These are phyloP conservation scores for Enteromius viviparus DNA, from an alignment of 2,797 vertebrate genomes.

Conservation along the genomic window DNA sequence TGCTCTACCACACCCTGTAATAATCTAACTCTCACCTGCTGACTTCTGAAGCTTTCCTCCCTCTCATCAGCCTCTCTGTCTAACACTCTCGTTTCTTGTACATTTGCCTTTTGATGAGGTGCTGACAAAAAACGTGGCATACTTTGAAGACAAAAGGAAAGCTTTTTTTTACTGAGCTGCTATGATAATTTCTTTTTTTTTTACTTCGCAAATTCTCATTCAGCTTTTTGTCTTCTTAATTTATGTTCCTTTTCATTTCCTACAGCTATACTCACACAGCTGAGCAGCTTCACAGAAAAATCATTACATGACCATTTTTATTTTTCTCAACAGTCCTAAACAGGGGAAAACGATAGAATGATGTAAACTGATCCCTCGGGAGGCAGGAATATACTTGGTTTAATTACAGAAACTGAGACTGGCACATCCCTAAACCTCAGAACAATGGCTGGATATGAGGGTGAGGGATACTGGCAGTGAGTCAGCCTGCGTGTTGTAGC, in stretches of 20 bases:
- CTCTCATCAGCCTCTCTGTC: conserved; percentile 60
- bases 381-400: conserved; percentile 64
- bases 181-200: conserved; percentile 46
- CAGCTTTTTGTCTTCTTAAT: conserved; percentile 46
- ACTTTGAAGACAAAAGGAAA: conserved; percentile 60
- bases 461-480: conserved; percentile 71
- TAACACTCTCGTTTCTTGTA: conserved; percentile 63
- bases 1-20: conserved; percentile 85
- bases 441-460: conserved; percentile 58
- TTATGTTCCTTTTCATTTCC: conserved; percentile 62
- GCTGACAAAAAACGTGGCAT: conserved; percentile 63
- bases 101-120: conserved; percentile 60
- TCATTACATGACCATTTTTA: conserved; percentile 60
- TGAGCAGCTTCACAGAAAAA: conserved; percentile 60
- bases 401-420: conserved; percentile 68
- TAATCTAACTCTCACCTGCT: conserved; percentile 83
- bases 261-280: conserved; percentile 52
- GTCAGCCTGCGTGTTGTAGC: conserved; percentile 79
- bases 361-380: conserved; percentile 51
- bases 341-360: not conserved
- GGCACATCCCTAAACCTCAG: conserved; percentile 66
- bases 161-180: conserved; percentile 37
- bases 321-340: conserved; percentile 61
- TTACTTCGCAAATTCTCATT: conserved; percentile 42
- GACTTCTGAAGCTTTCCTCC: conserved; percentile 73